Conservation (phyloP, 1,140 invertebrate species). For the Cyclina sinensis region DNA sequence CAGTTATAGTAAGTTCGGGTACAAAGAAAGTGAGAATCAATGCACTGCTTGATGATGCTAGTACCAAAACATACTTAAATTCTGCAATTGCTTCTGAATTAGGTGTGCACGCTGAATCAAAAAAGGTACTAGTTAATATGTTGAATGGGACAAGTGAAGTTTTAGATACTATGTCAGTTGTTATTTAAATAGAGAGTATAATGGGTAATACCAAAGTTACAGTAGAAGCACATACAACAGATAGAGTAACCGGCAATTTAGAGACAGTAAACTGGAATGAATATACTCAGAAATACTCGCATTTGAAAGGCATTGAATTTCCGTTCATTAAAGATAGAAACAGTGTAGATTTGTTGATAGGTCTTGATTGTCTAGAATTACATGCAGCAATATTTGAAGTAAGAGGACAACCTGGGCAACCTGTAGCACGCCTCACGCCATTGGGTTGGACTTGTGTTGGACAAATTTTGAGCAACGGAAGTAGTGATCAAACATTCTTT, state of each 20-base stretch:
- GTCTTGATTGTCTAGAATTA: conserved; percentile 21
- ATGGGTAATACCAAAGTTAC: background rate
- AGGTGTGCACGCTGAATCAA: background rate
- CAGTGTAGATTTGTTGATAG: conserved; percentile 36
- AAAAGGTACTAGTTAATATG: background rate
- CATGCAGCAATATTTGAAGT: no score
- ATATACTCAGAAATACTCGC: background rate
- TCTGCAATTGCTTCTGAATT: conserved; percentile 3
- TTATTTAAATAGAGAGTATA: background rate
- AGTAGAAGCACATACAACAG: conserved; percentile 9
- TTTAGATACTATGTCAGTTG: conserved; percentile 21
- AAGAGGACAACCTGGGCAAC: background rate
- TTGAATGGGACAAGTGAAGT: conserved; percentile 18
- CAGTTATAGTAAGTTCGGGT: background rate
- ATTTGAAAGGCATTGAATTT: conserved; percentile 46
- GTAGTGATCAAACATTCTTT: background rate
- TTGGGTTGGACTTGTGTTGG: conserved; percentile 46
- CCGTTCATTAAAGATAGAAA: background rate
- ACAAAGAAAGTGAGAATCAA: background rate
- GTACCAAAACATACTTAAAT: conserved; percentile 44
- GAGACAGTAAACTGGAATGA: conserved; percentile 24
- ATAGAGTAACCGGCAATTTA: conserved; percentile 35
- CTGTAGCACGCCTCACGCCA: conserved; percentile 4
- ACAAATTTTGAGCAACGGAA: background rate
- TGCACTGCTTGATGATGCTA: conserved; percentile 47